Conservation (phyloP, 1,140 invertebrate species). For the Drosophila jambulina region DNA sequence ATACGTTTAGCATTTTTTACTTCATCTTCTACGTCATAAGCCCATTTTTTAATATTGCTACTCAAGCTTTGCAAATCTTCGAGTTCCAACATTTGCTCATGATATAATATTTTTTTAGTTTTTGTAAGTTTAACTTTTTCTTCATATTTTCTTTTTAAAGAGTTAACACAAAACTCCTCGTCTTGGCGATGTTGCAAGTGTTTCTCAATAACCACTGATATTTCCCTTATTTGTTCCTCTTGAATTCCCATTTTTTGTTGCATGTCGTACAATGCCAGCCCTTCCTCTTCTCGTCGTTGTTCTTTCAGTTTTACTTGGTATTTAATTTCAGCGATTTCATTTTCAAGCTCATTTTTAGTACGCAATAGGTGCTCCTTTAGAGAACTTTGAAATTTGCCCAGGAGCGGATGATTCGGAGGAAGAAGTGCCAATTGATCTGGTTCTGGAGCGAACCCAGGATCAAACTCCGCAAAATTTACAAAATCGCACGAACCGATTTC, state of each 20-base stretch:
- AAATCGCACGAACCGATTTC: slow-evolving; percentile 60
- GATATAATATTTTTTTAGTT: slow-evolving; percentile 79
- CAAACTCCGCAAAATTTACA: slow-evolving; percentile 28
- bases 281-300: slow-evolving; percentile 85
- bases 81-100: slow-evolving; percentile 84
- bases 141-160: slow-evolving; percentile 83
- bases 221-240: slow-evolving; percentile 86
- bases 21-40: slow-evolving; percentile 86
- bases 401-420: slow-evolving; percentile 88
- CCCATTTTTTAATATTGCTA: slow-evolving; percentile 86
- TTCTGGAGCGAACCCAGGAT: slow-evolving; percentile 21
- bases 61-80: slow-evolving; percentile 84
- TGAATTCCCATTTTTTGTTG: slow-evolving; percentile 86
- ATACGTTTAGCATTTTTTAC: slow-evolving; percentile 86
- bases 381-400: slow-evolving; percentile 88
- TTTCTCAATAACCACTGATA: slow-evolving; percentile 85
- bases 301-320: slow-evolving; percentile 81
- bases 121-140: slow-evolving; percentile 78
- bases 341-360: slow-evolving; percentile 86
- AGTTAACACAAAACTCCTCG: slow-evolving; percentile 74
- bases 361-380: slow-evolving; percentile 87
- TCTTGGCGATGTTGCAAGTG: slow-evolving; percentile 83
- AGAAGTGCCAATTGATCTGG: slow-evolving; percentile 66
- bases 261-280: slow-evolving; percentile 85
- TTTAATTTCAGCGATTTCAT: slow-evolving; percentile 88